Evolutionary conservation across 1,140 invertebrate species (phyloP).

Genomic region (Zaprionus camerounensis): DNA sequence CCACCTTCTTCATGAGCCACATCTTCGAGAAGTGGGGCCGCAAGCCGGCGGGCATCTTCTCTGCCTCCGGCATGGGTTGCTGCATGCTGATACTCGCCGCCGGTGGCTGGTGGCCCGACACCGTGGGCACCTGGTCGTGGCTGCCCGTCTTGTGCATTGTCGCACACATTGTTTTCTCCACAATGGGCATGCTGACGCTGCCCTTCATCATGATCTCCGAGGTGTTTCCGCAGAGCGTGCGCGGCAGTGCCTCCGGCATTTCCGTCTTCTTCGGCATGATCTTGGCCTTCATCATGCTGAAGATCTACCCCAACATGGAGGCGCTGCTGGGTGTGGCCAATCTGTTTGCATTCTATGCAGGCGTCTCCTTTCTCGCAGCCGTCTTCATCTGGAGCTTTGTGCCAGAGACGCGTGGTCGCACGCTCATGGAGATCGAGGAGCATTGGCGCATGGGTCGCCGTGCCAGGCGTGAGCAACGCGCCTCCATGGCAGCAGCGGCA

Average conservation of each 20-base stretch:
- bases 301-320: constrained; percentile 89
- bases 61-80: constrained; percentile 87
- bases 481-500: constrained; percentile 31
- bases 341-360: constrained; percentile 90
- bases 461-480: constrained; percentile 30
- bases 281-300: constrained; percentile 90
- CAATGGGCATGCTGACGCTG: constrained; percentile 87
- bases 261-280: constrained; percentile 88
- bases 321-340: constrained; percentile 86
- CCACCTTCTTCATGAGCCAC: constrained; percentile 86
- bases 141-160: constrained; percentile 86
- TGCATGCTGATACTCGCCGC: constrained; percentile 86
- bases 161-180: constrained; percentile 87
- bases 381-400: constrained; percentile 89
- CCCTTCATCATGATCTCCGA: constrained; percentile 92
- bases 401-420: constrained; percentile 93
- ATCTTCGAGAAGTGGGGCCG: constrained; percentile 87
- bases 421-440: constrained; percentile 89
- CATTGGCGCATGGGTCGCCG: constrained; percentile 84
- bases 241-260: constrained; percentile 88
- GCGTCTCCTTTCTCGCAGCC: constrained; percentile 88
- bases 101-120: constrained; percentile 76
- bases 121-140: constrained; percentile 54
- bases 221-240: constrained; percentile 88
- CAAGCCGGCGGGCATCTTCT: constrained; percentile 86